A percentile compares a stretch with the other conserved stretches of the same genome.
Conservation (phyloP, 2,113 vertebrate species). For the Charina bottae region DNA sequence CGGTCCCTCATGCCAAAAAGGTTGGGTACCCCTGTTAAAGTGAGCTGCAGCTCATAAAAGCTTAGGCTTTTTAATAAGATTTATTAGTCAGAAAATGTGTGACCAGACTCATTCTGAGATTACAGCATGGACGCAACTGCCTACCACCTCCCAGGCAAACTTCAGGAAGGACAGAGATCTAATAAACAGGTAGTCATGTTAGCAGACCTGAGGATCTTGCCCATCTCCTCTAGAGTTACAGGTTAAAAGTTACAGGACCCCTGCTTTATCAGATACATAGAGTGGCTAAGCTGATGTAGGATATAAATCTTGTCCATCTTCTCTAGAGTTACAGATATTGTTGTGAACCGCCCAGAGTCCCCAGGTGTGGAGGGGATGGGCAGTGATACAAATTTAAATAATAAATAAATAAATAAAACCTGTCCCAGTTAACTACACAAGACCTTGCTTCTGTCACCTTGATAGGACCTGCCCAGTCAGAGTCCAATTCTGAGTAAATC, state of each 20-base stretch:
- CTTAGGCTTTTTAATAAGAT: background rate
- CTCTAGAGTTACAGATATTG: too few species aligned
- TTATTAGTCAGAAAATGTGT: background rate
- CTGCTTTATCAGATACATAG: background rate
- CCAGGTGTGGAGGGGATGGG: too few species aligned
- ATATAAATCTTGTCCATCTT: too few species aligned
- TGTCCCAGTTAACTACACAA: background rate
- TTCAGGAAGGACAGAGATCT: background rate
- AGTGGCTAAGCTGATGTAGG: background rate
- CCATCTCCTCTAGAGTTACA: background rate
- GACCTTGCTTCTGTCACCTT: background rate
- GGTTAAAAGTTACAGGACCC: too few species aligned
- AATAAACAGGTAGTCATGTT: background rate
- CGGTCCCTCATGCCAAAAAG: too few species aligned
- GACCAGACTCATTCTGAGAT: background rate
- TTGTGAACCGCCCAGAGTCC: too few species aligned
- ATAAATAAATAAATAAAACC: too few species aligned
- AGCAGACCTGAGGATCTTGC: background rate
- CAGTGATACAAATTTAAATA: too few species aligned
- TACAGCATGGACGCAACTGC: background rate
- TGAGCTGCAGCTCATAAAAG: background rate
- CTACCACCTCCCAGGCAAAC: background rate
- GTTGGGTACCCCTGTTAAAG: too few species aligned
- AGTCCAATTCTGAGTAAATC: background rate
- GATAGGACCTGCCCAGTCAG: background rate